A percentile compares a stretch with the other conserved stretches of the same genome.
Evolutionary conservation across 1,140 invertebrate genomes (phyloP).

Genomic region (Anthonomus grandis): DNA sequence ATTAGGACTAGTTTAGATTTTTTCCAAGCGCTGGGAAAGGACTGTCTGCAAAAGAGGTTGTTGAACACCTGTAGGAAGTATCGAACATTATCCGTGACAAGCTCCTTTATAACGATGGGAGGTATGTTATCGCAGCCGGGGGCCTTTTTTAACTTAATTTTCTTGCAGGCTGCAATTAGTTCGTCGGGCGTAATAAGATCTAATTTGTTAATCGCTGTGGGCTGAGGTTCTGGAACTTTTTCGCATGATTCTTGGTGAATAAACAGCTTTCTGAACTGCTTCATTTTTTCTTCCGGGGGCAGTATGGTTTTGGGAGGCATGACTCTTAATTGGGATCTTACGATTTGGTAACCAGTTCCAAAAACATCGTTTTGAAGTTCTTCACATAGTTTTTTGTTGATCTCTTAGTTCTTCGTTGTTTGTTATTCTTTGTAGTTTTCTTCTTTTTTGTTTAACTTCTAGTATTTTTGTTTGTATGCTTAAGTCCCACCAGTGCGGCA

Average conservation of each 20-base stretch:
- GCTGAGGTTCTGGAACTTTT: too few relatives aligned
- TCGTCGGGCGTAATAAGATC: too few relatives aligned
- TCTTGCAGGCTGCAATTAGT: slow-evolving; percentile 21
- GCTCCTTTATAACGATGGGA: slow-evolving; percentile 23
- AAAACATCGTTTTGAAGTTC: slow-evolving; percentile 28
- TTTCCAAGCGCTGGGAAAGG: not conserved
- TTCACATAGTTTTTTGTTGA: slow-evolving; percentile 23
- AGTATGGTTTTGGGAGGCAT: too few relatives aligned
- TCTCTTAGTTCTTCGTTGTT: too few relatives aligned
- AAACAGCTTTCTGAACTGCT: too few relatives aligned
- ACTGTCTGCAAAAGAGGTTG: not conserved
- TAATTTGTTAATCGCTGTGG: too few relatives aligned
- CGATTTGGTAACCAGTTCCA: slow-evolving; percentile 32
- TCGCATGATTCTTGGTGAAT: too few relatives aligned
- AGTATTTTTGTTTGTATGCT: too few relatives aligned
- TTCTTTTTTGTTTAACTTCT: too few relatives aligned
- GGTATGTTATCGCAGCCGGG: slow-evolving; percentile 34
- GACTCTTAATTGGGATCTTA: not conserved
- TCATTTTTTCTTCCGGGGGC: too few relatives aligned
- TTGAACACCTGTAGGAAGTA: slow-evolving; percentile 1
- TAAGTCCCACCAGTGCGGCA: too few relatives aligned
- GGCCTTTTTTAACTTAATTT: slow-evolving; percentile 26
- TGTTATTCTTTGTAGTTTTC: too few relatives aligned
- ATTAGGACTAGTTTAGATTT: not conserved
- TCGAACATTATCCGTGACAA: not conserved